These are phyloP conservation scores for Megaleporinus macrocephalus DNA, from an alignment of 2,113 vertebrate species.

Conservation along the genomic window DNA sequence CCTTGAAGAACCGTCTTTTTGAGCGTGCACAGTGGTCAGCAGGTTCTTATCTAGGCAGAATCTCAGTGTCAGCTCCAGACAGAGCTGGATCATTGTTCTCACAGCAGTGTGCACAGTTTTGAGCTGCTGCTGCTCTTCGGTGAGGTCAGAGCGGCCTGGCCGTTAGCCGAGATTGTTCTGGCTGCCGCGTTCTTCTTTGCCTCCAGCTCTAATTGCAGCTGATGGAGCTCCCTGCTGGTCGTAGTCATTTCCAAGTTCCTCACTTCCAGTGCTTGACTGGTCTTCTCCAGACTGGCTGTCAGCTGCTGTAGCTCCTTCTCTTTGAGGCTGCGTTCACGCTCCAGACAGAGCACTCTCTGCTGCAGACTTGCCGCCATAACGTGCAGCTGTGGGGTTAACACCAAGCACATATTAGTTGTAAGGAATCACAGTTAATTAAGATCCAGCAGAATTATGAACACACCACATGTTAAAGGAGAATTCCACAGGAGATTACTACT, in stretches of 20 bases:
- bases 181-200: neutral
- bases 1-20: no score
- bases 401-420: neutral
- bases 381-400: slow-evolving; percentile 51
- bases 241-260: slow-evolving; percentile 34
- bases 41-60: no score
- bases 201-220: slow-evolving; percentile 36
- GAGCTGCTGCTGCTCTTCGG: slow-evolving; percentile 37
- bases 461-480: no score
- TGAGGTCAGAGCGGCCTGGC: slow-evolving; percentile 8
- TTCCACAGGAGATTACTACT: no score
- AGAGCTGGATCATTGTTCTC: neutral
- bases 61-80: no score
- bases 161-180: slow-evolving; percentile 34
- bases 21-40: no score
- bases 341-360: slow-evolving; percentile 52
- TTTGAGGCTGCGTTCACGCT: slow-evolving; percentile 48
- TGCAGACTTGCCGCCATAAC: slow-evolving; percentile 52
- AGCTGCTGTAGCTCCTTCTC: slow-evolving; percentile 54
- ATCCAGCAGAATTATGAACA: neutral
- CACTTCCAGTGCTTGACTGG: slow-evolving; percentile 38
- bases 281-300: slow-evolving; percentile 36
- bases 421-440: neutral
- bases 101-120: slow-evolving; percentile 60
- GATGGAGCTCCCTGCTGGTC: slow-evolving; percentile 47